phyloP scores from a whole-genome alignment of 2,797 vertebrate genomes.

The Vireo griseus region DNA sequence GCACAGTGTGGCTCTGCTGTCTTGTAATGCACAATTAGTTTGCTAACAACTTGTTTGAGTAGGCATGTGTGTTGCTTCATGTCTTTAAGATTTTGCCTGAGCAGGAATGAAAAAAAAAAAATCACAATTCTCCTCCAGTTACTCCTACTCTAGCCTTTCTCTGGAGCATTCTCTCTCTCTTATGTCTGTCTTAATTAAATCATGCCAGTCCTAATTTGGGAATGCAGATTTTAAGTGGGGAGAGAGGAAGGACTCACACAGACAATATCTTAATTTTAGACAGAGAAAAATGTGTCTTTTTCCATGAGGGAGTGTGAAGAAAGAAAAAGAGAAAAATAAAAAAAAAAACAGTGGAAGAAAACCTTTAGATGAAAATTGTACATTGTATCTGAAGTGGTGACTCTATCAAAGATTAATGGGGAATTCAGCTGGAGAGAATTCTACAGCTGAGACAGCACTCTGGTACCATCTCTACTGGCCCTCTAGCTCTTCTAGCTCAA shows the following conservation, averaged over 20 bases:
- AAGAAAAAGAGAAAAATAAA: not conserved
- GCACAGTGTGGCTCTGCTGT: conserved; percentile 36
- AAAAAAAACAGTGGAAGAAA: not conserved
- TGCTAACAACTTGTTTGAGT: conserved; percentile 48
- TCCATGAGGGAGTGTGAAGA: not conserved
- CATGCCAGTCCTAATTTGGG: conserved; percentile 22
- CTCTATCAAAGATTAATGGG: not conserved
- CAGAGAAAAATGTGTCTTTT: not conserved
- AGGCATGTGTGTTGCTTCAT: conserved; percentile 31
- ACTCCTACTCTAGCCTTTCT: conserved; percentile 30
- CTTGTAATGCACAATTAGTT: conserved; percentile 65
- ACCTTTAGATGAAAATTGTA: not conserved
- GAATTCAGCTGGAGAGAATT: not conserved
- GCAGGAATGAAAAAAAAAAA: not conserved
- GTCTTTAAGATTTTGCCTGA: conserved; percentile 54
- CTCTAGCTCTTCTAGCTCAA: not conserved
- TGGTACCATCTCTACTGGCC: not conserved
- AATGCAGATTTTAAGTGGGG: conserved; percentile 3
- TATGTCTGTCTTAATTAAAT: conserved; percentile 52
- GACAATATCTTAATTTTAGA: conserved; percentile 25
- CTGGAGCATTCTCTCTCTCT: conserved; percentile 14
- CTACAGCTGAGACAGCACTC: not conserved
- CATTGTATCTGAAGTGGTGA: not conserved
- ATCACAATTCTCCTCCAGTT: conserved; percentile 11
- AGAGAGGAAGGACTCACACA: not conserved